Conservation (phyloP, 2,113 vertebrate species). For the Henicopernis longicauda region DNA sequence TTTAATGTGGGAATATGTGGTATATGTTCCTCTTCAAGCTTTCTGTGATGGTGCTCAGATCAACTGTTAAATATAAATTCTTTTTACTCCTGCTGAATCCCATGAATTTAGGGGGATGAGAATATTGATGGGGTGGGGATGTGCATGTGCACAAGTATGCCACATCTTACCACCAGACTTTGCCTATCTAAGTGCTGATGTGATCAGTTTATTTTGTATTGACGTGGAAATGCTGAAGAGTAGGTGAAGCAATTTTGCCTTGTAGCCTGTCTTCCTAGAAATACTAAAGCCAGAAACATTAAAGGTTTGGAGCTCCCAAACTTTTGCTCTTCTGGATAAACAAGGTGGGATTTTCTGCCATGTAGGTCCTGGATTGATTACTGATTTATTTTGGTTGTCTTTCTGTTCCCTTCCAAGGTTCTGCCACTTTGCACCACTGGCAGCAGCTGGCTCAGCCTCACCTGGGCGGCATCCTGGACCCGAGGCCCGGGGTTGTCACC, state of each 20-base stretch:
- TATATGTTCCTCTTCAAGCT: neutral
- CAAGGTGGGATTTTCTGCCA: neutral
- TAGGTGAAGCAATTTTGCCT: neutral
- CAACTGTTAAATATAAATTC: neutral
- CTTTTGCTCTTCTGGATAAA: neutral
- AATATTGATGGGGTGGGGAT: neutral
- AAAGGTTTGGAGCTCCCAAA: neutral
- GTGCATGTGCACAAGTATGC: neutral
- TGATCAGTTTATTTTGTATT: neutral
- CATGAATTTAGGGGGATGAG: neutral
- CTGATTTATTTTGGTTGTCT: neutral
- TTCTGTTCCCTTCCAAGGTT: constrained; percentile 78
- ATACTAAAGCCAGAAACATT: neutral
- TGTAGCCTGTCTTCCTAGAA: neutral
- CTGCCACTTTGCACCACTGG: constrained; percentile 97
- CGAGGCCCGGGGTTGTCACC: constrained; percentile 93
- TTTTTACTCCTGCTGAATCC: neutral
- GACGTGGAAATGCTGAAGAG: neutral
- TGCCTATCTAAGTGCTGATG: neutral
- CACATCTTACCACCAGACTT: neutral
- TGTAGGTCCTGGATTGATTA: neutral
- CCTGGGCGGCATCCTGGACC: constrained; percentile 91
- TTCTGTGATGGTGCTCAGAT: neutral
- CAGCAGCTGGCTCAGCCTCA: constrained; percentile 97
- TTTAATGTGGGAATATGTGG: neutral